These are phyloP conservation scores for Diuraphis noxia DNA, from an alignment of 1,140 invertebrate species.

Conservation along the genomic window DNA sequence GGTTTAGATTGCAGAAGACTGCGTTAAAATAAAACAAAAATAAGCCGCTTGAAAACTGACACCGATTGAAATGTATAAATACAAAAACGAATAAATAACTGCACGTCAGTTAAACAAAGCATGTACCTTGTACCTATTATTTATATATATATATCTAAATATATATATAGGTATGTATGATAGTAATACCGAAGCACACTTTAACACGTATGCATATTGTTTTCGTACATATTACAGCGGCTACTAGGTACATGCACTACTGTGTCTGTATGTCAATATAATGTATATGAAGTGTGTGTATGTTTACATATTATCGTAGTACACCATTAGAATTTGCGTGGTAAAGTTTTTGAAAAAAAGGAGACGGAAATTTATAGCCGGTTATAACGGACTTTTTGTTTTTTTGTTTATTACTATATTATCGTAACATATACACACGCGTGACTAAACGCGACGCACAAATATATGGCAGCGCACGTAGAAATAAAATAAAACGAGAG, in stretches of 20 bases:
- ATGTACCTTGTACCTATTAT: too few relatives aligned
- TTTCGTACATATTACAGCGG: not conserved
- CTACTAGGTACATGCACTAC: too few relatives aligned
- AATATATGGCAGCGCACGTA: not conserved
- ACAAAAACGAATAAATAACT: not conserved
- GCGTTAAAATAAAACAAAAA: not conserved
- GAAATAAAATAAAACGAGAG: conserved; percentile 11
- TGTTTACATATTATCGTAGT: not conserved
- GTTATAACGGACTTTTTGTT: not conserved
- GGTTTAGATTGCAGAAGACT: not conserved
- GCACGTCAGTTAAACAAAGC: not conserved
- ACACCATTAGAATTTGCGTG: not conserved
- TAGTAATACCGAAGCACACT: not conserved
- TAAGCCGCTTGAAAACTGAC: not conserved
- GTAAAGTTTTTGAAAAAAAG: not conserved
- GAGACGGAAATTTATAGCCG: not conserved
- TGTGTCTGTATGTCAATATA: too few relatives aligned
- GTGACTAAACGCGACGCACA: not conserved
- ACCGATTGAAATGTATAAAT: not conserved
- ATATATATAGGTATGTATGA: not conserved
- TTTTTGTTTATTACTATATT: conserved; percentile 12
- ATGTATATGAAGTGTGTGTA: not conserved
- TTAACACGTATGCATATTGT: not conserved
- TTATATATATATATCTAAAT: not conserved
- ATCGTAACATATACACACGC: not conserved